Evolutionary conservation across 2,797 vertebrate genomes (phyloP).

Genomic region (Gymnocypris eckloni): DNA sequence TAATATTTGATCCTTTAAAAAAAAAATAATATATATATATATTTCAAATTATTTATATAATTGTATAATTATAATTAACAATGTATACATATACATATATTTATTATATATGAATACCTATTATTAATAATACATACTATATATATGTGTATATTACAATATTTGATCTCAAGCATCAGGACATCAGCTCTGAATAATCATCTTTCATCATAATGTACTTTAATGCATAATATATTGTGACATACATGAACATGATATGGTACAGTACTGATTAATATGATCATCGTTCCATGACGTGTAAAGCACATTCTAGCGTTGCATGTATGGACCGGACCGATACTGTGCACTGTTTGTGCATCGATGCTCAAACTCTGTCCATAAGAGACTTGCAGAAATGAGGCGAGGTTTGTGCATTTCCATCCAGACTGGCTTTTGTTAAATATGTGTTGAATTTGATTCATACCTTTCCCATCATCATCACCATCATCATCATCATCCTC

Average conservation of each 20-base stretch:
- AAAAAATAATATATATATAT: too few species aligned
- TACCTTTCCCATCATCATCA: neutral
- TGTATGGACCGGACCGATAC: neutral
- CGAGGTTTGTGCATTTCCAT: conserved; percentile 23
- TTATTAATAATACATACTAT: too few species aligned
- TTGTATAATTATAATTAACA: too few species aligned
- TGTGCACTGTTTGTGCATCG: neutral
- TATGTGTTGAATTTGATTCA: neutral
- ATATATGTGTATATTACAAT: too few species aligned
- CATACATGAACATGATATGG: neutral
- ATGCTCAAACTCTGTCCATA: neutral
- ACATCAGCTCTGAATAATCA: neutral
- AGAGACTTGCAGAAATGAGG: neutral
- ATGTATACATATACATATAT: too few species aligned
- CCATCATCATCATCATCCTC: neutral
- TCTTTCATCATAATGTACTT: neutral
- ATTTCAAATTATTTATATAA: too few species aligned
- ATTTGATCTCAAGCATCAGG: neutral
- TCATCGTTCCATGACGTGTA: neutral
- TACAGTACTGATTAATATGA: neutral
- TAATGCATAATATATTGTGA: neutral
- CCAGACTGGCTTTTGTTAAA: conserved; percentile 4
- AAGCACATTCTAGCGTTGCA: neutral
- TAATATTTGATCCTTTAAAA: too few species aligned
- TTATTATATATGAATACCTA: too few species aligned